Conservation (phyloP, 1,140 invertebrate genomes). For the Condylostylus longicornis region DNA sequence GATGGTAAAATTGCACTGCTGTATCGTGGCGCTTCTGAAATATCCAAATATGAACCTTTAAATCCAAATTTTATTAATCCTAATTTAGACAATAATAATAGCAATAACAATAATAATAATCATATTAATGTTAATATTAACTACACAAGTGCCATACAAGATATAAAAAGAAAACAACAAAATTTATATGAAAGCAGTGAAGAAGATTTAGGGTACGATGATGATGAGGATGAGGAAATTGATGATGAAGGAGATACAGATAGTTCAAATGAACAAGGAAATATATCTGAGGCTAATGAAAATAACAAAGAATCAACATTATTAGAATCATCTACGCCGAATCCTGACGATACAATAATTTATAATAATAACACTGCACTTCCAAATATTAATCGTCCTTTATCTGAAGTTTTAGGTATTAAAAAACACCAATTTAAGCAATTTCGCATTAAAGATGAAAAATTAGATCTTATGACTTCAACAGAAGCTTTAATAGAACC, state of each 20-base stretch:
- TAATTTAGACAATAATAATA: neutral
- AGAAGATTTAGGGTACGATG: constrained; percentile 12
- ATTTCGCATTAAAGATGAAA: constrained; percentile 24
- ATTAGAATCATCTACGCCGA: constrained; percentile 7
- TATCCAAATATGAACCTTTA: constrained; percentile 30
- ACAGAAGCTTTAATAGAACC: constrained; percentile 1
- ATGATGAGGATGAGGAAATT: constrained; percentile 11
- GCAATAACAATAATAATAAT: constrained; percentile 4
- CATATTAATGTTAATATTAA: constrained; percentile 1
- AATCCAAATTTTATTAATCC: neutral
- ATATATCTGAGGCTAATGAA: constrained; percentile 10
- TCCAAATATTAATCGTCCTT: constrained; percentile 30
- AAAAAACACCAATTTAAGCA: constrained; percentile 32
- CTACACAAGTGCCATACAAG: constrained; percentile 1
- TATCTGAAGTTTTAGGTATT: constrained; percentile 30
- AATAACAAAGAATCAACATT: neutral
- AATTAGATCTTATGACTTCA: no score
- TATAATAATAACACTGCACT: constrained; percentile 24
- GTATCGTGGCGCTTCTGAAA: constrained; percentile 31
- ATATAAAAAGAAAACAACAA: constrained; percentile 3
- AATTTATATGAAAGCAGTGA: neutral
- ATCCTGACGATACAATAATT: constrained; percentile 23
- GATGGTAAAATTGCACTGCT: constrained; percentile 33
- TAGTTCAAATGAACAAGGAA: constrained; percentile 6
- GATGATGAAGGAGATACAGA: constrained; percentile 8